Base-by-base conservation (phyloP, 1,140 invertebrate species). In the Ostrea denselamellosa region DNA sequence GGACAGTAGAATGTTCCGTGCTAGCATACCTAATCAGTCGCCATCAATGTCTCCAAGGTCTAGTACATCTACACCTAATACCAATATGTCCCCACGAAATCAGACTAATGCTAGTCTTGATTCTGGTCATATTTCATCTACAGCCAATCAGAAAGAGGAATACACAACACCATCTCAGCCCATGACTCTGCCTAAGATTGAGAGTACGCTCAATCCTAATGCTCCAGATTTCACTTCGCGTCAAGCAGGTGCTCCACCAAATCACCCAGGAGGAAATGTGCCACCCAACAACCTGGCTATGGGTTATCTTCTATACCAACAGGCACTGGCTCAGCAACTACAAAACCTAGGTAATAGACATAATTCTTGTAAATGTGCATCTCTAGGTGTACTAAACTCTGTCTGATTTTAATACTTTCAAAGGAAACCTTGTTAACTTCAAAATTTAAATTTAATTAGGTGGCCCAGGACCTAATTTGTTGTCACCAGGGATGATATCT, bases 161-260 rank as follows among this genome's bases (percentile, higher is more conserved):
- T 94, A 94, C 90, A 90, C 94, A 88, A 92, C 96, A 93, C 85
- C 96, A 93, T 83, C 93, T 82, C 92, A 94, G 85, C 94, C 94
- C 34, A 94, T 95, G 93, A 95, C 93, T 19, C 90, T 95, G 82
- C 94, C 94, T 9, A 93, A 94, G 83, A 94, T 96, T 52, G 94
- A 95, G 88, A 98, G 97, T 56, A 96, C 97, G 83, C 95, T 98
- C 83, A 98, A 98, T 95, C 97, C 97, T 0, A 96, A 97, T 92
- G 97, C 98, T 25, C 97, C 97, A 2, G 97, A 98, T 94, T 98
- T 98, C 93, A 90, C 88, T 28, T 90, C 89, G 56, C 83, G 88
- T n/a, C 89, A 88, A 53, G 58, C 85, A 44, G 87, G 85, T 56
- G 53, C 22, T 58, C 58, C 58, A 25, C 19, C 85, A n/a, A 86